A percentile compares a stretch with the other conserved stretches of the same genome.
Evolutionary conservation across 2,888 invertebrate genomes (phyloP).

Genomic region (Rhimphoctona megacephalus): DNA sequence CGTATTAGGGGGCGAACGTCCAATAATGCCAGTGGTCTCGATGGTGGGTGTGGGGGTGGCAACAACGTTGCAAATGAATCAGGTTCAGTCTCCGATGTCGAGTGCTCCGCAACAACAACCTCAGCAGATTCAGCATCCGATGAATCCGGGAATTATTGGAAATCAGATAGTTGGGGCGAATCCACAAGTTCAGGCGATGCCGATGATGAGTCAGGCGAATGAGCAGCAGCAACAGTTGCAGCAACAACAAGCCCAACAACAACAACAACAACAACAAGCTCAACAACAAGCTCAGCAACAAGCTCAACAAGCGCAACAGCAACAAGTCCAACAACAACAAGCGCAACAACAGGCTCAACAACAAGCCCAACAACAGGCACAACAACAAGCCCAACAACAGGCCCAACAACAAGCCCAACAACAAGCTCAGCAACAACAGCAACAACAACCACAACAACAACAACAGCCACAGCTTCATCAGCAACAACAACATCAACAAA

Average conservation of each 20-base stretch:
- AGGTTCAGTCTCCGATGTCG: conserved; percentile 78
- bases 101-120: conserved; percentile 77
- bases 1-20: conserved; percentile 85
- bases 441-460: conserved; percentile 79
- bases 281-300: conserved; percentile 81
- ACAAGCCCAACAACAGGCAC: conserved; percentile 78
- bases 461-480: conserved; percentile 73
- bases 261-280: conserved; percentile 73
- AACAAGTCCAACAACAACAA: conserved; percentile 78
- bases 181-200: conserved; percentile 79
- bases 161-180: conserved; percentile 80
- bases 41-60: conserved; percentile 85
- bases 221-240: conserved; percentile 73
- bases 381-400: conserved; percentile 78
- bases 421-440: conserved; percentile 78
- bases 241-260: conserved; percentile 75
- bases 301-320: conserved; percentile 77
- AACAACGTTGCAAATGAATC: conserved; percentile 81
- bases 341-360: conserved; percentile 78
- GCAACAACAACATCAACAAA: conserved; percentile 75
- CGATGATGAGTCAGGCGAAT: conserved; percentile 77
- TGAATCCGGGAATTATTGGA: conserved; percentile 81
- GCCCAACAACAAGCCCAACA: conserved; percentile 68
- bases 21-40: conserved; percentile 89
- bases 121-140: conserved; percentile 77